A percentile compares a stretch with the other conserved stretches of the same genome.
Conservation (phyloP, 2,113 vertebrate species). For the Rallus limicola region DNA sequence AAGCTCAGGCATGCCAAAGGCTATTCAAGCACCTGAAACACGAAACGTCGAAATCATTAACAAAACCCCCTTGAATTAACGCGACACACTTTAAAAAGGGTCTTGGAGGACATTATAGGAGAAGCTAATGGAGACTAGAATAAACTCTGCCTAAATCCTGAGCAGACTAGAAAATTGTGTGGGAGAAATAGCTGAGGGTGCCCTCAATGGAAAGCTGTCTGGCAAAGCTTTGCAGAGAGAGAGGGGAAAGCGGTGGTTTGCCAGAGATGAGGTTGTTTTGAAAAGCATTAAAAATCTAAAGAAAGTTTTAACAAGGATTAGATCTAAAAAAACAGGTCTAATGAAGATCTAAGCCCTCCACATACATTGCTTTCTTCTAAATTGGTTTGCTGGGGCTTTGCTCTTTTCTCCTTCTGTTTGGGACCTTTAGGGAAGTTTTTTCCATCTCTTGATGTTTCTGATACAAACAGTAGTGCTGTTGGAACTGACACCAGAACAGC, state of each 20-base stretch:
- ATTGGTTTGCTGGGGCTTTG: neutral
- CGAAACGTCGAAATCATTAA: neutral
- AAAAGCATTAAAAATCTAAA: neutral
- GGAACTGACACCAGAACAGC: neutral
- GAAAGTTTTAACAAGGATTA: neutral
- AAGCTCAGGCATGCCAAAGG: neutral
- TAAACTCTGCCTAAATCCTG: neutral
- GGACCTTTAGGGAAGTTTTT: neutral
- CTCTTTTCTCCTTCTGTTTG: neutral
- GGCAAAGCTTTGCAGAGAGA: neutral
- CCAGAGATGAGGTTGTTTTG: neutral
- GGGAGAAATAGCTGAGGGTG: neutral
- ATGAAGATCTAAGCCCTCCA: neutral
- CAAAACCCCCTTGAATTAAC: neutral
- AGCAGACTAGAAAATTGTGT: neutral
- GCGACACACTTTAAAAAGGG: neutral
- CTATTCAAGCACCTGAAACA: neutral
- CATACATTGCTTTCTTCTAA: neutral
- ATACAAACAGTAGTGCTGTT: neutral
- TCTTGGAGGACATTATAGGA: neutral
- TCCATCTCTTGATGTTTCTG: neutral
- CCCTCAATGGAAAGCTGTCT: neutral
- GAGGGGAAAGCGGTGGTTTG: neutral
- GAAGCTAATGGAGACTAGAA: neutral
- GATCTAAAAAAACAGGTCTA: neutral